Evolutionary conservation across 1,140 invertebrate genomes (phyloP), one percentile per base, ranked within the genome.

Genomic region (Vanessa tameamea): DNA sequence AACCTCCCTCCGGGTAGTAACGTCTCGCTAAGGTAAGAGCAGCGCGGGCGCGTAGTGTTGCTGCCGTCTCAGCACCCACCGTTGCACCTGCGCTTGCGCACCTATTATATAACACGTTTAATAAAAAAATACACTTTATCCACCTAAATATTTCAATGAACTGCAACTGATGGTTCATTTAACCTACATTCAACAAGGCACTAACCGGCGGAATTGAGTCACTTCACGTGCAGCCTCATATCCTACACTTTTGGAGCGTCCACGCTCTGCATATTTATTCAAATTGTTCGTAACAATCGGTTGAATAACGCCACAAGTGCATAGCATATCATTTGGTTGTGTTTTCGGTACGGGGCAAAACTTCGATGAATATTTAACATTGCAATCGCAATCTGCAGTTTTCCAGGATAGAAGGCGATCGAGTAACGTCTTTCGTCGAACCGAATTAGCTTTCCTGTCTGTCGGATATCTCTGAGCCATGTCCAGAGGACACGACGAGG

Each of bases 1-100:
- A 97, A 12, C 96, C 96, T 31, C 96, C 96, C 82, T 97, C 96
- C 0, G 96, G 96, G 85, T 96, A 97, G 88, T 96, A 96, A 72
- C 96, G 95, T 64, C 95, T 83, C n/a, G 91, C 91, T 55, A 93
- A 86, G 7, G 92, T 93, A 31, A 92, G 87, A 0, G 92, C 92
- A 0, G 91, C 92, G 3, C 92, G 84, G 8, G 92, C 92, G 13
- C 91, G 87, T 15, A 93, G 77, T 7, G 92, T 90, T 0, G 93
- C 91, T 48, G 92, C 92, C 2, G 91, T 93, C 79, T 93, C 92
- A 9, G 78, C 87, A 15, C 86, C 90, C 63, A 88, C 90, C 47
- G 87, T 90, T 12, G 85, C 90, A 67, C 87, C 89, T 15, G 86
- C 92, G 82, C 87, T 93, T 79, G 83, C 90, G 76, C 86, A 93